phyloP scores from a whole-genome alignment of 2,888 invertebrate genomes.

The Lochmaea capreae region DNA sequence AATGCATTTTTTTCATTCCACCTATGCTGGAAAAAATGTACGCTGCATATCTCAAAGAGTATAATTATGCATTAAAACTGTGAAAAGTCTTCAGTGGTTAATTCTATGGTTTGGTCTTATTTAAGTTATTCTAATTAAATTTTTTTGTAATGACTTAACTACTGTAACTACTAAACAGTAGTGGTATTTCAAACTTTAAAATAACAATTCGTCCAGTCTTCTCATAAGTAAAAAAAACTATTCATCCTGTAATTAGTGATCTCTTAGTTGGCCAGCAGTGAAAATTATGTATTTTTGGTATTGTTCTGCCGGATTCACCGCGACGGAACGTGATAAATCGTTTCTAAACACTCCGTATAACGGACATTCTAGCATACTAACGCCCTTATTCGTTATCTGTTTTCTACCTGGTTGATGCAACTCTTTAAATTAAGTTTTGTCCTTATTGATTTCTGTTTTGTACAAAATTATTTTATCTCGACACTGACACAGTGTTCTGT shows the following conservation, averaged over 20 bases:
- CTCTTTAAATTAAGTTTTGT: slow-evolving; percentile 49
- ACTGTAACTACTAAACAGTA: no score
- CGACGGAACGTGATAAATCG: neutral
- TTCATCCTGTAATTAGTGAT: neutral
- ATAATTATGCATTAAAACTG: no score
- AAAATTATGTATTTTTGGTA: neutral
- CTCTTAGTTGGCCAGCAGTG: neutral
- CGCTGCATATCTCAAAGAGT: no score
- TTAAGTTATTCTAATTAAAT: no score
- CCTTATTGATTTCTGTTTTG: slow-evolving; percentile 45
- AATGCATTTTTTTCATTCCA: no score
- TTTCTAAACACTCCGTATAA: neutral
- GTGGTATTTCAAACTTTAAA: no score
- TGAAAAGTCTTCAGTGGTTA: no score
- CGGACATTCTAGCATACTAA: slow-evolving; percentile 31
- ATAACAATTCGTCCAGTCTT: no score
- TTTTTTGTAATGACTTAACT: no score
- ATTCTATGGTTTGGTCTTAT: no score
- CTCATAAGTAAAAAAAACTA: no score
- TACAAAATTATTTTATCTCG: slow-evolving; percentile 32
- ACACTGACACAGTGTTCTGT: neutral
- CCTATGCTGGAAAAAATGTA: no score
- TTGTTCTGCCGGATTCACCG: neutral
- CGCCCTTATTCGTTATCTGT: slow-evolving; percentile 35
- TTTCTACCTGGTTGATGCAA: slow-evolving; percentile 44